Evolutionary conservation across 2,888 invertebrate genomes (phyloP), one percentile per base, ranked within the genome.

Genomic region (Troides helena): DNA sequence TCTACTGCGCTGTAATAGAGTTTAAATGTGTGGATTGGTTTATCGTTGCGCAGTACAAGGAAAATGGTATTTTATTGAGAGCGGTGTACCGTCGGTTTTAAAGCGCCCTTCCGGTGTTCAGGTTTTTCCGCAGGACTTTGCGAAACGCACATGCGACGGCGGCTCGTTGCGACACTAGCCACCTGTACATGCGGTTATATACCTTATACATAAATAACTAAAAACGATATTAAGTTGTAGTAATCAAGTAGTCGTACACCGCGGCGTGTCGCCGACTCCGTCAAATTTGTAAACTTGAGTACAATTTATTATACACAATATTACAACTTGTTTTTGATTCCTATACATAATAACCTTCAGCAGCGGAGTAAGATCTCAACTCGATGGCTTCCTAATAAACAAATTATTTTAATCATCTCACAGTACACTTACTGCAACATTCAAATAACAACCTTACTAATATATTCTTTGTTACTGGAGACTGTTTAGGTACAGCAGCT

Each of bases 41-140:
- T n/a, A n/a, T 14, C 46, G 62, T 46, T 59, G 36, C 46, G n/a
- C 7, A 59, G 5, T 43, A 57, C 62, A 67, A 62, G 58, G 63
- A 63, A 68, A 62, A 63, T 39, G 36, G 53, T 59, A 39, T 59
- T 64, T 68, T 64, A 68, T n/a, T 17, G 10, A 36, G 4, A 57
- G 6, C 5, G 1, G 7, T 0, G 14, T 23, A 56, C 23, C 17
- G 67, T 30, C 36, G 46, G 23, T 65, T 72, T 65, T 69, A 62
- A 43, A 30, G 30, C 50, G 23, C 18, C 10, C 56, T 43, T 65
- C 59, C 62, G 65, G 62, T 53, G 64, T 67, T 69, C 67, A 56
- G 62, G 60, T 56, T 70, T 72, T 65, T 67, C 72, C 69, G 69
- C 68, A 66, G 69, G 69, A 65, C 65, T 60, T 69, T 67, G 62